Conservation (phyloP, 2,888 invertebrate genomes). For the Hesperia comma region DNA sequence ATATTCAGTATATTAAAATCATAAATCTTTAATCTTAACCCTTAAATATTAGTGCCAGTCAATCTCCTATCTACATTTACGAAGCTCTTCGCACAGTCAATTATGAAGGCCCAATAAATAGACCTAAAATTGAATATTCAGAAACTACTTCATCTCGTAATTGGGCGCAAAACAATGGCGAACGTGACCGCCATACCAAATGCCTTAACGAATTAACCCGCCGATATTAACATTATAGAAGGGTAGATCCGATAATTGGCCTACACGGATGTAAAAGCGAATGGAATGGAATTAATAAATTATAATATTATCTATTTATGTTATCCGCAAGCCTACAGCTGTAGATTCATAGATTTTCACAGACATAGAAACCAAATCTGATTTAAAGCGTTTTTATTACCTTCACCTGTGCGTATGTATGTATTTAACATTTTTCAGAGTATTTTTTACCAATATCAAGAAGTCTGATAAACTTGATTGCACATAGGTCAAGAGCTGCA, state of each 20-base stretch:
- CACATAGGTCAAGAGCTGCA: no score
- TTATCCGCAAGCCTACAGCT: background rate
- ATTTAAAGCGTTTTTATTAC: no score
- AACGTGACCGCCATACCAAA: slow-evolving; percentile 27
- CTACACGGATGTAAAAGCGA: slow-evolving; percentile 2
- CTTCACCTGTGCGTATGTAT: no score
- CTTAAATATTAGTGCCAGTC: background rate
- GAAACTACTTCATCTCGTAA: slow-evolving; percentile 33
- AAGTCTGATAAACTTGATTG: no score
- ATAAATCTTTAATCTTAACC: no score
- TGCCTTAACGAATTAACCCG: slow-evolving; percentile 32
- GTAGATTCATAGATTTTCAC: background rate
- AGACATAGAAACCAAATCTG: no score
- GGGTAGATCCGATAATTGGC: slow-evolving; percentile 25
- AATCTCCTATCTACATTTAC: slow-evolving; percentile 8
- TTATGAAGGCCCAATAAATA: slow-evolving; percentile 28
- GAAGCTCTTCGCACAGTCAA: slow-evolving; percentile 18
- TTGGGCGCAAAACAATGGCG: slow-evolving; percentile 31
- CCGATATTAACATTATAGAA: slow-evolving; percentile 19
- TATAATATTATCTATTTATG: background rate
- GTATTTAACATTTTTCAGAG: no score
- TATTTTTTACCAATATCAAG: no score
- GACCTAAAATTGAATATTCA: slow-evolving; percentile 34
- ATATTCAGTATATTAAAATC: no score
- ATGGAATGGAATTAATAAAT: slow-evolving; percentile 16